Conservation (phyloP, 2,888 invertebrate species). For the Nephrotoma flavescens region DNA sequence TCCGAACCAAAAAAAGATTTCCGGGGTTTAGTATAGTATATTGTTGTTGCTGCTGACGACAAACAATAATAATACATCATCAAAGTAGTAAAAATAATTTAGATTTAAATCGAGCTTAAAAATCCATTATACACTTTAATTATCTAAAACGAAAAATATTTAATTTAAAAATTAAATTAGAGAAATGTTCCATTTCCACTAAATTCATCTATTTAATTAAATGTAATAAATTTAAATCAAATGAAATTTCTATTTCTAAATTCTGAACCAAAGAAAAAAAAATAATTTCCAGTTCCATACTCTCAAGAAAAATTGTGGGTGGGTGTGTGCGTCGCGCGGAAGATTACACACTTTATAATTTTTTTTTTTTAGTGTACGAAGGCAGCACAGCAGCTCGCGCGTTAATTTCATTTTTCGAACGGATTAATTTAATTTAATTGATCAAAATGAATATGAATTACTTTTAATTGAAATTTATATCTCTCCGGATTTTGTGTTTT, state of each 20-base stretch:
- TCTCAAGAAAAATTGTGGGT: neutral
- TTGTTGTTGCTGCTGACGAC: neutral
- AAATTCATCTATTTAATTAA: neutral
- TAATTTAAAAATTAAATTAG: neutral
- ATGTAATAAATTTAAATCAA: neutral
- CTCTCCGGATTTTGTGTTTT: neutral
- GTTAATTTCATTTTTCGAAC: neutral
- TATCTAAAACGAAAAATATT: neutral
- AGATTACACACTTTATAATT: neutral
- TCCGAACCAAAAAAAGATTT: neutral
- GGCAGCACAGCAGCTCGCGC: neutral
- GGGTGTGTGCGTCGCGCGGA: neutral
- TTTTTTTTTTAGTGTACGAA: neutral
- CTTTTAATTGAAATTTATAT: neutral
- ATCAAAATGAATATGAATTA: neutral
- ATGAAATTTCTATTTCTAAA: neutral
- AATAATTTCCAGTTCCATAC: neutral
- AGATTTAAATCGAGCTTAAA: neutral
- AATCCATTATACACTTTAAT: neutral
- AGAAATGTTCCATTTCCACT: neutral
- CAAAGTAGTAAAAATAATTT: neutral
- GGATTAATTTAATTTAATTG: neutral
- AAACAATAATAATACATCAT: neutral
- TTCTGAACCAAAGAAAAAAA: neutral
- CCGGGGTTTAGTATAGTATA: neutral